phyloP scores from a whole-genome alignment of 2,888 invertebrate species.

The Drymonia ruficornis region DNA sequence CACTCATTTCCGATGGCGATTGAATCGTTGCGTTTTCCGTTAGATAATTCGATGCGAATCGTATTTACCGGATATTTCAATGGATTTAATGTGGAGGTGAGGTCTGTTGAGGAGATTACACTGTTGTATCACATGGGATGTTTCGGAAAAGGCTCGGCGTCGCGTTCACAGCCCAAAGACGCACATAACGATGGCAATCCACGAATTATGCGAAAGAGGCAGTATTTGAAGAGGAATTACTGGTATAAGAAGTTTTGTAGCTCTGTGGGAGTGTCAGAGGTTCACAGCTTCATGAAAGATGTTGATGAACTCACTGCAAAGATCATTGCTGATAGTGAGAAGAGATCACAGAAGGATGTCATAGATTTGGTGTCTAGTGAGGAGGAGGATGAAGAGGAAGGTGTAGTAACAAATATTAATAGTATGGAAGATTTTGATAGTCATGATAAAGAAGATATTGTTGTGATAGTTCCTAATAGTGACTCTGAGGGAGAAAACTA shows the following conservation, averaged over 20 bases:
- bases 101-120: conserved; percentile 84
- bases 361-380: conserved; percentile 80
- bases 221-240: conserved; percentile 84
- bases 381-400: conserved; percentile 53
- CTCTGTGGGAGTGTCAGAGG: conserved; percentile 39
- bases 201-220: conserved; percentile 84
- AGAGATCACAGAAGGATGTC: conserved; percentile 58
- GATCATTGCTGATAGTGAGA: conserved; percentile 57
- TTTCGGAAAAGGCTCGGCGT: conserved; percentile 90
- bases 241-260: conserved; percentile 78
- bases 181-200: conserved; percentile 64
- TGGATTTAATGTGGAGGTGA: conserved; percentile 87
- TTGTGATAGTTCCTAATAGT: conserved; percentile 87
- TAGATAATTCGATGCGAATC: conserved; percentile 71
- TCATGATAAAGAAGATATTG: conserved; percentile 65
- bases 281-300: conserved; percentile 60
- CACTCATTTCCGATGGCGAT: conserved; percentile 64
- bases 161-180: conserved; percentile 82
- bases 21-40: conserved; percentile 75
- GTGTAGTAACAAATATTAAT: conserved; percentile 35
- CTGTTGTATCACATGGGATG: conserved; percentile 88
- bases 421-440: conserved; percentile 38
- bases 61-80: conserved; percentile 87
- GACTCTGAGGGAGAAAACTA: conserved; percentile 87
- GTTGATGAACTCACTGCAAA: conserved; percentile 58